phyloP scores from a whole-genome alignment of 2,797 vertebrate genomes.

The Dicrostonyx torquatus region DNA sequence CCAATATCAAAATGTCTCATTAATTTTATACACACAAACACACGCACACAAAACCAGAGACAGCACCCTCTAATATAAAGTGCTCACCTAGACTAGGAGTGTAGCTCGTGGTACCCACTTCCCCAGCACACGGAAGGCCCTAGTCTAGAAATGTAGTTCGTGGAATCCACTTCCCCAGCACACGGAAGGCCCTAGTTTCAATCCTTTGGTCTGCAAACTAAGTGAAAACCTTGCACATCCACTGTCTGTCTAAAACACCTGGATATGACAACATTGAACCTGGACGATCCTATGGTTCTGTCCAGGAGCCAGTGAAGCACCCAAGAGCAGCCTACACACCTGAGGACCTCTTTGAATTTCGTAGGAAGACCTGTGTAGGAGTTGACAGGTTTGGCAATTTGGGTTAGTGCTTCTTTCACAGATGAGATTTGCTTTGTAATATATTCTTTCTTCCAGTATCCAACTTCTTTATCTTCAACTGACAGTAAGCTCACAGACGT shows the following conservation, averaged over 20 bases:
- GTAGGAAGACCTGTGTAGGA: slow-evolving; percentile 89
- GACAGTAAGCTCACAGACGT: slow-evolving; percentile 68
- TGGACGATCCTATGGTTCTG: background rate
- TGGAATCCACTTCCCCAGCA: background rate
- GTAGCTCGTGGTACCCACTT: background rate
- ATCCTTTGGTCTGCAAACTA: background rate
- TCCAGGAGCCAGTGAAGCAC: background rate
- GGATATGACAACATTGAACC: background rate
- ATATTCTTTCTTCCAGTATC: slow-evolving; percentile 91
- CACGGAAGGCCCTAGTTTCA: background rate
- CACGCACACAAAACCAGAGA: background rate
- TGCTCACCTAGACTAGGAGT: accelerated
- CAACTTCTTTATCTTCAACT: slow-evolving; percentile 81
- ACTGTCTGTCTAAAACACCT: background rate
- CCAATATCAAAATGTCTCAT: background rate
- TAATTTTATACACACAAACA: background rate
- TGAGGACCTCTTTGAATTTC: slow-evolving; percentile 87
- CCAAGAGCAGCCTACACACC: slow-evolving; percentile 78
- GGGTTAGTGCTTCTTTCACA: slow-evolving; percentile 84
- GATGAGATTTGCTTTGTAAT: slow-evolving; percentile 85
- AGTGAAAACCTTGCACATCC: accelerated
- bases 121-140: background rate
- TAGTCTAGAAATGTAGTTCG: background rate
- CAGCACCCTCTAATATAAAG: background rate
- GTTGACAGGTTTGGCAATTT: slow-evolving; percentile 86